phyloP scores from a whole-genome alignment of 2,888 invertebrate species.

The Mimachlamys varia region DNA sequence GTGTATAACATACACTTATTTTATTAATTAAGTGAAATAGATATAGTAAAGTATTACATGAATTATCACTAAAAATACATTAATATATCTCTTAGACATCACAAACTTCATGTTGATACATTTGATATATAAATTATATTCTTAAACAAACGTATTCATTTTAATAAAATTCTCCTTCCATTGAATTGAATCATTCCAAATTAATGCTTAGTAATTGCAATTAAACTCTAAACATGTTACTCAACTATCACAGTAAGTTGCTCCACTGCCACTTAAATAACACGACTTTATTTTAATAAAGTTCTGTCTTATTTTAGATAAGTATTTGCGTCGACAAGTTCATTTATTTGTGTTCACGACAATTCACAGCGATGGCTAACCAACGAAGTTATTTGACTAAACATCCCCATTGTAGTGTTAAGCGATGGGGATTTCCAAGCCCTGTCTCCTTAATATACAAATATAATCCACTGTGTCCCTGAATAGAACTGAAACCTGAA shows the following conservation, averaged over 20 bases:
- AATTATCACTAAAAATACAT: no score
- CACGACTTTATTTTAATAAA: background rate
- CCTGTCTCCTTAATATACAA: background rate
- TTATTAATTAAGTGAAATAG: background rate
- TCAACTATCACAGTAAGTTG: background rate
- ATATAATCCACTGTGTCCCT: background rate
- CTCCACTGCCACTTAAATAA: background rate
- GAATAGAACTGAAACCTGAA: slow-evolving; percentile 15
- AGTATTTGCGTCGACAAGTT: background rate
- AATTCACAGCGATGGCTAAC: background rate
- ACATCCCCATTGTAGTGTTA: background rate
- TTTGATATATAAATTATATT: no score
- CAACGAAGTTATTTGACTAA: background rate
- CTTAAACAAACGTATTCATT: no score
- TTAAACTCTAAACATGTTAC: background rate
- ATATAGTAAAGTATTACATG: no score
- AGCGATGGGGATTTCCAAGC: background rate
- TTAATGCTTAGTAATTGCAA: no score
- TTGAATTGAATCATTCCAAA: no score
- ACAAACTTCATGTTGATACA: no score
- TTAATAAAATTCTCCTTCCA: no score
- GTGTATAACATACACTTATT: no score
- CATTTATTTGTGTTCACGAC: background rate
- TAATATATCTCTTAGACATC: no score
- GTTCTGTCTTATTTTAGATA: background rate